Percentiles rank a stretch among this genome's conserved stretches.
Evolutionary conservation across 1,140 invertebrate genomes (phyloP).

Genomic region (Papilio dardanus): DNA sequence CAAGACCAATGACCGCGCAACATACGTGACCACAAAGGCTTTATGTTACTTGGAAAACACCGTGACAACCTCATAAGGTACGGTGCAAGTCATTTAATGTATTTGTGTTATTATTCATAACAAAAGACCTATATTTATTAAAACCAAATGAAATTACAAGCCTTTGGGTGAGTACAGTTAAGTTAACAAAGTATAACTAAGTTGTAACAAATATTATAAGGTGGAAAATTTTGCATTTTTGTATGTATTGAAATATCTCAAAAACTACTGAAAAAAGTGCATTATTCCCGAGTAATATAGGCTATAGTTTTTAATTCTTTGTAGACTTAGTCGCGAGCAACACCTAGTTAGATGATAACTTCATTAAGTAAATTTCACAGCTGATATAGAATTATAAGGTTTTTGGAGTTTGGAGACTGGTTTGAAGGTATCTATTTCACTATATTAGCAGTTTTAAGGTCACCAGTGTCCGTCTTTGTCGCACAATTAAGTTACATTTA

Average conservation of each 20-base stretch:
- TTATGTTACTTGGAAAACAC: not conserved
- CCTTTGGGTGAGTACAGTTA: not conserved
- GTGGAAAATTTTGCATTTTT: too few relatives aligned
- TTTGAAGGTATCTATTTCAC: not conserved
- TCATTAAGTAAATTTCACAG: not conserved
- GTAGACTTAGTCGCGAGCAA: too few relatives aligned
- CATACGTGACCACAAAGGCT: slow-evolving; percentile 6
- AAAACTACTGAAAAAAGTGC: too few relatives aligned
- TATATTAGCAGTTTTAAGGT: not conserved
- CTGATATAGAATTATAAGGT: not conserved
- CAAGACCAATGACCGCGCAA: not conserved
- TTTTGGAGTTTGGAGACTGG: not conserved
- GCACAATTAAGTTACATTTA: slow-evolving; percentile 3
- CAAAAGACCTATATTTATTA: not conserved
- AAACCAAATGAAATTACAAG: not conserved
- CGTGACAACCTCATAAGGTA: not conserved
- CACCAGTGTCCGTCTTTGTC: not conserved
- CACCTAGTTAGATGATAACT: too few relatives aligned
- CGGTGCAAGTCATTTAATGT: not conserved
- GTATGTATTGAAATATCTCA: too few relatives aligned
- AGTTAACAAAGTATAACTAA: not conserved
- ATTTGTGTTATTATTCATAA: not conserved
- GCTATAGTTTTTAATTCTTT: too few relatives aligned
- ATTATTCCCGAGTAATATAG: too few relatives aligned
- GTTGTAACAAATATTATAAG: too few relatives aligned